phyloP scores from a whole-genome alignment of 2,888 invertebrate genomes.

The Erpobdella octoculata region DNA sequence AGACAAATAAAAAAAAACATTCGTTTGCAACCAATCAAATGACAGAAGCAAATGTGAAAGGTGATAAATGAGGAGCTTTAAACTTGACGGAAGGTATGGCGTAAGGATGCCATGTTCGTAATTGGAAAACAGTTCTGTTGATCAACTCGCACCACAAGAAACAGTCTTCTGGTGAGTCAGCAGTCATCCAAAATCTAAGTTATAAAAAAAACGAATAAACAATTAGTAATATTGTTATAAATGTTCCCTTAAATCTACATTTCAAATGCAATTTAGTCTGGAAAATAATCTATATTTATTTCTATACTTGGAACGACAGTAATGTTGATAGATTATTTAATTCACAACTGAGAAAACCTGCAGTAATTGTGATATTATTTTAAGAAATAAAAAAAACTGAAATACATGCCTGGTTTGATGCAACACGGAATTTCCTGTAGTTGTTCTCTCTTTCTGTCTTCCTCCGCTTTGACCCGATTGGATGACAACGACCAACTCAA shows the following conservation, averaged over 20 bases:
- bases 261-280: too few relatives aligned
- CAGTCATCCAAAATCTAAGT: slow-evolving; percentile 29
- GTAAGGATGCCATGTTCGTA: slow-evolving; percentile 29
- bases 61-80: background rate
- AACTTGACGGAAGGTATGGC: slow-evolving; percentile 19
- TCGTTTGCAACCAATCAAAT: background rate
- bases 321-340: too few relatives aligned
- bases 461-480: background rate
- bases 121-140: slow-evolving; percentile 6
- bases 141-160: slow-evolving; percentile 18
- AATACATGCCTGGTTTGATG: background rate
- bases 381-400: background rate
- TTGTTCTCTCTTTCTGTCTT: slow-evolving; percentile 4
- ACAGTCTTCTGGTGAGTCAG: slow-evolving; percentile 29
- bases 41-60: background rate
- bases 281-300: too few relatives aligned
- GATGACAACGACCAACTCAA: slow-evolving; percentile 13
- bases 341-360: too few relatives aligned
- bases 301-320: too few relatives aligned
- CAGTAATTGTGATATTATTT: background rate
- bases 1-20: too few relatives aligned
- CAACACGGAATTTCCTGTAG: background rate
- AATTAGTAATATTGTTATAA: background rate
- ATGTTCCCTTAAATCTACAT: too few relatives aligned
- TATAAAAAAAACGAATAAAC: too few relatives aligned